Evolutionary conservation across 2,888 invertebrate species (phyloP).

Genomic region (Heliconius aoede): DNA sequence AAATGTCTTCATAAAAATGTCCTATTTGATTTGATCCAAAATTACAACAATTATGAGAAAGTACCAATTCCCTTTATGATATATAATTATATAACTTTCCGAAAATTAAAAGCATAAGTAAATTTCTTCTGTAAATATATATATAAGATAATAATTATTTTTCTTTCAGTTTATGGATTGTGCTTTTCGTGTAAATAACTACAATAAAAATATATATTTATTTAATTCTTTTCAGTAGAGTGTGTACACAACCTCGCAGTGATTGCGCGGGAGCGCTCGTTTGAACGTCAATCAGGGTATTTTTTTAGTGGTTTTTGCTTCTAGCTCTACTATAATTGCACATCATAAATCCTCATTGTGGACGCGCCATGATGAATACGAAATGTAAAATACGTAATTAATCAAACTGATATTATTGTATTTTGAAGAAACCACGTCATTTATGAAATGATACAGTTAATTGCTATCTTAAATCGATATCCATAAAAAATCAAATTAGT

Average conservation of each 20-base stretch:
- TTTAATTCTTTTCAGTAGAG: not conserved
- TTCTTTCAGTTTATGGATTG: not conserved
- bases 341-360: conserved; percentile 72
- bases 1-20: too few relatives aligned
- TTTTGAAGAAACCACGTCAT: conserved; percentile 28
- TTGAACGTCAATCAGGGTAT: conserved; percentile 53
- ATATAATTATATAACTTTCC: not conserved
- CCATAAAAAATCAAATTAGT: conserved; percentile 3
- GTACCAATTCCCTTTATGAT: not conserved
- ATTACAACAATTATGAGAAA: too few relatives aligned
- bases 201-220: not conserved
- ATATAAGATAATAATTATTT: not conserved
- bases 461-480: conserved; percentile 18
- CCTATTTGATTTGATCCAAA: too few relatives aligned
- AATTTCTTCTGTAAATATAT: not conserved
- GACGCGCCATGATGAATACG: conserved; percentile 69
- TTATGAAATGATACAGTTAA: conserved; percentile 12
- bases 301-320: conserved; percentile 66
- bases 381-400: conserved; percentile 59
- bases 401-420: conserved; percentile 47
- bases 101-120: not conserved
- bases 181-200: not conserved
- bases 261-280: conserved; percentile 39
- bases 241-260: conserved; percentile 33
- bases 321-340: conserved; percentile 63